These are phyloP conservation scores for Callinectes sapidus DNA, from an alignment of 2,888 invertebrate species.

Conservation along the genomic window DNA sequence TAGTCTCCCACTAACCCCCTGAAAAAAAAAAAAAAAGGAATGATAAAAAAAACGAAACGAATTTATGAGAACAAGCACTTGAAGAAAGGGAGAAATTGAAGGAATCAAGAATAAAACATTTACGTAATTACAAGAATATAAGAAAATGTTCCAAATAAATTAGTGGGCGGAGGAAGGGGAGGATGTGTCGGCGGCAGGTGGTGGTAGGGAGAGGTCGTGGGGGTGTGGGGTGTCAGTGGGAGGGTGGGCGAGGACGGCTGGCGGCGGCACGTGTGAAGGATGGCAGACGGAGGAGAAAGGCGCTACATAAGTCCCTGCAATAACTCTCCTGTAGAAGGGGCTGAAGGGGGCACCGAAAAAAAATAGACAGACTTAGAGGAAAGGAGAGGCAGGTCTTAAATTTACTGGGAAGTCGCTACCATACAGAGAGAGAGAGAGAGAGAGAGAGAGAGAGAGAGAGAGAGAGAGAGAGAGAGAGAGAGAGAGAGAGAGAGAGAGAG, in stretches of 20 bases:
- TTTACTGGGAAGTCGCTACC: background rate
- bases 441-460: too few species aligned
- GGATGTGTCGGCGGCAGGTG: background rate
- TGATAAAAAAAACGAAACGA: background rate
- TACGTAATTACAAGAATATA: background rate
- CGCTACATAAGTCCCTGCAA: conserved; percentile 7
- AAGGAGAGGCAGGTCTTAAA: background rate
- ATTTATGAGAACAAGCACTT: background rate
- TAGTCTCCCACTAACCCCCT: too few species aligned
- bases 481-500: background rate
- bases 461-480: background rate
- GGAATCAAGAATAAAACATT: background rate
- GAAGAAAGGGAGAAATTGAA: background rate
- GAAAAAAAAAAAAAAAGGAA: background rate
- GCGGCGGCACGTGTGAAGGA: conserved; percentile 5
- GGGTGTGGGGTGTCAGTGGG: background rate
- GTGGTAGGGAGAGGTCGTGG: background rate
- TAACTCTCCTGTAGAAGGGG: conserved; percentile 21
- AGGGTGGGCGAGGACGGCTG: background rate
- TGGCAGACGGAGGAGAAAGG: background rate
- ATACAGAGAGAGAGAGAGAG: conserved; percentile 5
- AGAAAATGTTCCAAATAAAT: background rate
- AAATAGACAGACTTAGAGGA: background rate
- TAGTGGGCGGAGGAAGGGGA: background rate
- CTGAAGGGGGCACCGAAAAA: background rate